Conservation (phyloP, 1,140 invertebrate species). For the Lepidurus couesii region DNA sequence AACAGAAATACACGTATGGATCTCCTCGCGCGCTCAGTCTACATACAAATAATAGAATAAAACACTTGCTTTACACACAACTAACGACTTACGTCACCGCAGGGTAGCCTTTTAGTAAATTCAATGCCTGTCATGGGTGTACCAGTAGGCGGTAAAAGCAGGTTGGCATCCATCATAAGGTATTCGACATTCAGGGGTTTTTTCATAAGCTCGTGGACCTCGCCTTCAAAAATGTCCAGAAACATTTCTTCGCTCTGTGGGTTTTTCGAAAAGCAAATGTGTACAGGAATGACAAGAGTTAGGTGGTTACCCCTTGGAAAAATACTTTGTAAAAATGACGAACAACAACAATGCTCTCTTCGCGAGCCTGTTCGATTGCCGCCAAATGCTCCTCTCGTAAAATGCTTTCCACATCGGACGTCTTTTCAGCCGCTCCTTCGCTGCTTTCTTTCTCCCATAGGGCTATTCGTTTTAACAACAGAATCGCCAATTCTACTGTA, state of each 20-base stretch:
- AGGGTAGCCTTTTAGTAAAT: constrained; percentile 89
- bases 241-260: constrained; percentile 90
- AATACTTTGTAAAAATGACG: constrained; percentile 84
- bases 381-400: constrained; percentile 56
- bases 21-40: constrained; percentile 86
- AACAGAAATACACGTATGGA: constrained; percentile 93
- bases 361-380: constrained; percentile 68
- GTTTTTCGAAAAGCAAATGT: neutral
- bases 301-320: neutral
- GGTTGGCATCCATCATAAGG: constrained; percentile 92
- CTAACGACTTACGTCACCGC: constrained; percentile 69
- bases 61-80: neutral
- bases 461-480: constrained; percentile 60
- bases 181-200: constrained; percentile 83
- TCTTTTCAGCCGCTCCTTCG: constrained; percentile 45
- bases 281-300: neutral
- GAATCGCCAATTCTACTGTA: constrained; percentile 80
- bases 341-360: constrained; percentile 77
- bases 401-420: neutral
- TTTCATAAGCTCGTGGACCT: constrained; percentile 85
- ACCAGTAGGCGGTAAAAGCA: constrained; percentile 90
- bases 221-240: constrained; percentile 98
- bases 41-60: constrained; percentile 36
- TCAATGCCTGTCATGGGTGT: constrained; percentile 94
- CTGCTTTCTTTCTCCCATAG: constrained; percentile 36